A percentile compares a stretch with the other conserved stretches of the same genome.
Evolutionary conservation across 2,888 invertebrate species (phyloP).

Genomic region (Sericinus montela): DNA sequence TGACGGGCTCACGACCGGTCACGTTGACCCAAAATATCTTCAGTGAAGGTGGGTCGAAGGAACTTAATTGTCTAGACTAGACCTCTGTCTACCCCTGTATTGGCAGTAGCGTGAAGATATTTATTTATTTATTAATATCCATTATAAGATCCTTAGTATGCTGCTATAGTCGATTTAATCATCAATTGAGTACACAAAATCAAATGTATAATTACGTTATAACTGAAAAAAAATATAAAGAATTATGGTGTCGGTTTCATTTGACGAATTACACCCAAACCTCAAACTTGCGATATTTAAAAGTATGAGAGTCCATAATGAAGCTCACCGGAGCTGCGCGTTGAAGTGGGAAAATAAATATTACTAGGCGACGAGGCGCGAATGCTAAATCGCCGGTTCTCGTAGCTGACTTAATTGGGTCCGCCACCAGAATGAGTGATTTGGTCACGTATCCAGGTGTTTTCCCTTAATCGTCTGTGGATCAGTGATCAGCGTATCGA

Average conservation of each 20-base stretch:
- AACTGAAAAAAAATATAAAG: slow-evolving; percentile 8
- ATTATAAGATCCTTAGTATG: too few species aligned
- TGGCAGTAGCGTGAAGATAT: too few species aligned
- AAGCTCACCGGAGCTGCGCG: slow-evolving; percentile 42
- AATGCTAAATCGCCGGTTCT: slow-evolving; percentile 18
- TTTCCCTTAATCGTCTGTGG: neutral
- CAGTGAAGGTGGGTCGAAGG: too few species aligned
- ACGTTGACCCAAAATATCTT: too few species aligned
- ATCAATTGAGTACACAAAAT: too few species aligned
- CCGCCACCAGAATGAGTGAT: slow-evolving; percentile 20
- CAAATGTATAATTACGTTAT: too few species aligned
- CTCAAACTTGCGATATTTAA: slow-evolving; percentile 12
- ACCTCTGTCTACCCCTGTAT: too few species aligned
- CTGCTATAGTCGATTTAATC: too few species aligned
- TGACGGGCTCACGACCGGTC: too few species aligned
- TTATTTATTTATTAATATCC: too few species aligned
- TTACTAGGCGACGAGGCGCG: slow-evolving; percentile 13
- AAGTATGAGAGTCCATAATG: slow-evolving; percentile 36
- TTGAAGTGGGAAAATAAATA: slow-evolving; percentile 23
- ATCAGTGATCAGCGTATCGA: neutral
- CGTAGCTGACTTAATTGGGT: slow-evolving; percentile 18
- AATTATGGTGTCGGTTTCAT: too few species aligned
- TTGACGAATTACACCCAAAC: slow-evolving; percentile 27
- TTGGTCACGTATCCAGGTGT: slow-evolving; percentile 17
- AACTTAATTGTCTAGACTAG: too few species aligned